Base-by-base conservation (phyloP, 2,113 vertebrate species). In the Microcebus tavaratra region DNA sequence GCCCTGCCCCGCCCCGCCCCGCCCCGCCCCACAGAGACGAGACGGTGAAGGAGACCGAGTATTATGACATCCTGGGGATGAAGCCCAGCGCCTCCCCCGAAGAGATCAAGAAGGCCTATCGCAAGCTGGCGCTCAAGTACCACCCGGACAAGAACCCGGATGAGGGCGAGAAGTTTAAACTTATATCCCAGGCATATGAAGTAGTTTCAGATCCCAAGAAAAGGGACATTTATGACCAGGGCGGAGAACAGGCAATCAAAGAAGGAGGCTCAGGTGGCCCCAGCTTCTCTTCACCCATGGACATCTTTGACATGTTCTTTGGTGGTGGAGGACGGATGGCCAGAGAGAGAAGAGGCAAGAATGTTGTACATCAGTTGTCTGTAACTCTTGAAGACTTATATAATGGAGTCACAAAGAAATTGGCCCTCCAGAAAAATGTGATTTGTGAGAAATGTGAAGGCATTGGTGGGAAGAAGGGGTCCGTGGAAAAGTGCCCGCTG, bases 231-330 rank as follows among this genome's bases (percentile, higher is more conserved):
- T 99, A 99, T 98, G 99, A 99, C 98, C 99, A 99, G 98, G 99
- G 99, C 88, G 99, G 99, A 65, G 99, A 99, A 87, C 99, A 99
- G 97, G 99, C 99, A 2, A 99, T 99, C 96, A 99, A 99, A 98
- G 99, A 99, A 98, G 99, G 99, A 45, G 99, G 99, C 94, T 98
- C 99, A 86, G 97, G 98, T 67, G 99, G 99, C 97, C 99, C 99
- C 94, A 98, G 95, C 81, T 99, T 99, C 98, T 99, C 99, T 21
- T 99, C 99, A 27, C 99, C 99, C 55, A 99, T 99, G 99, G 99
- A 99, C 98, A 99, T 99, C 98, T 99, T 99, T 97, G 99, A 99
- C 98, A 99, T 99, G 99, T 99, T 99, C 98, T 99, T 99, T 98
- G 99, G 99, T 92, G 99, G 99, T 67, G 99, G 99, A 90, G 99